Conservation (phyloP, 2,797 vertebrate species). For the Sitta carolinensis region DNA sequence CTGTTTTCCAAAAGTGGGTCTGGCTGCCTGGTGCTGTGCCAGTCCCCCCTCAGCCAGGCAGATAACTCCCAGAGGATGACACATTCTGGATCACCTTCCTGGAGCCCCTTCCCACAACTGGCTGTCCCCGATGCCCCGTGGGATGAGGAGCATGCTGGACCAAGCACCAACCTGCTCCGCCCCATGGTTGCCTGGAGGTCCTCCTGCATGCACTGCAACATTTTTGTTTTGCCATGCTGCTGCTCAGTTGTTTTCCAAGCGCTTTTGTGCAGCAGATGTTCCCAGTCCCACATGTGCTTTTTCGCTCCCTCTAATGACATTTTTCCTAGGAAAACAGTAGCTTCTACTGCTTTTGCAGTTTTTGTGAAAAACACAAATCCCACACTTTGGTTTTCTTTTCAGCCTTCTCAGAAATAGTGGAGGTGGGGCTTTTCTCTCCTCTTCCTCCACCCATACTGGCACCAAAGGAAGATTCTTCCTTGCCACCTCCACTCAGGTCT, state of each 20-base stretch:
- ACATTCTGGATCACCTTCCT: not conserved
- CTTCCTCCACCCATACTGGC: not conserved
- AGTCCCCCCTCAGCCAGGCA: not conserved
- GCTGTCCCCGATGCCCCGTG: rapidly evolving
- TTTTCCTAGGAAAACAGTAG: constrained; percentile 70
- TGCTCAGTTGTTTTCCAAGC: constrained; percentile 55
- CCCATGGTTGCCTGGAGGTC: rapidly evolving
- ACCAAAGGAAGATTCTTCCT: constrained; percentile 38
- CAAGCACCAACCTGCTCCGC: not conserved
- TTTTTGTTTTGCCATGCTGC: not conserved
- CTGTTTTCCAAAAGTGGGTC: not conserved
- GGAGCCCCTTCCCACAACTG: not conserved
- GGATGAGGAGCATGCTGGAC: not conserved
- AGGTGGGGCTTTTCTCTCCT: constrained; percentile 44
- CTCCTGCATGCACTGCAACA: not conserved
- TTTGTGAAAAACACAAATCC: constrained; percentile 44
- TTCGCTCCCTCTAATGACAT: constrained; percentile 65
- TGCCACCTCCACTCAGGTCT: not conserved
- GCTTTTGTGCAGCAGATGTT: constrained; percentile 68
- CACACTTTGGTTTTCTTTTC: constrained; percentile 51
- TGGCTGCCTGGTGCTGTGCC: not conserved
- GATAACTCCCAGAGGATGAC: not conserved
- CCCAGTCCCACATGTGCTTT: constrained; percentile 67
- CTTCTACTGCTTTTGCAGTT: constrained; percentile 67
- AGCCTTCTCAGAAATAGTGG: constrained; percentile 1